Conservation (phyloP, 2,113 vertebrate genomes). For the Toxotes chatareus region DNA sequence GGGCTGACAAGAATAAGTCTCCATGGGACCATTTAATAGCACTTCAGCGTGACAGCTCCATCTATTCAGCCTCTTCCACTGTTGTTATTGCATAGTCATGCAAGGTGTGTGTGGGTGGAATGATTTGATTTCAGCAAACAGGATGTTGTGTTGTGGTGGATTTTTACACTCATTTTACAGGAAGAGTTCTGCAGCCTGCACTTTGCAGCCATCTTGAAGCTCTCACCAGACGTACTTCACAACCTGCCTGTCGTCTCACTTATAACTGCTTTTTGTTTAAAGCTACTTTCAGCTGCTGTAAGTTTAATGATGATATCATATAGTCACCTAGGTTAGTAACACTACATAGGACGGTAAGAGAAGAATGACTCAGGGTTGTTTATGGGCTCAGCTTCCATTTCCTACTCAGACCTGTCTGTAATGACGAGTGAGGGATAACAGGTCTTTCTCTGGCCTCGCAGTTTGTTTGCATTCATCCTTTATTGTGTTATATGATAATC, state of each 20-base stretch:
- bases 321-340: background rate
- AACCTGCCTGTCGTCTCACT: background rate
- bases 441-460: background rate
- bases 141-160: background rate
- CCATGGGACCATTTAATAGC: slow-evolving; percentile 43
- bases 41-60: slow-evolving; percentile 46
- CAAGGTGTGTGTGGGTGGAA: slow-evolving; percentile 16
- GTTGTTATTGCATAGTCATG: slow-evolving; percentile 48
- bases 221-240: background rate
- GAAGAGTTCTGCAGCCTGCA: background rate
- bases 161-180: background rate
- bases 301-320: background rate
- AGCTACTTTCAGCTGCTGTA: background rate
- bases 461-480: background rate
- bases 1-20: slow-evolving; percentile 42
- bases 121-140: background rate
- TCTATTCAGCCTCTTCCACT: slow-evolving; percentile 24
- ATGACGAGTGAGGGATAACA: background rate
- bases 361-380: slow-evolving; percentile 7
- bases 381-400: background rate
- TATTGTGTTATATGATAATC: background rate
- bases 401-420: background rate
- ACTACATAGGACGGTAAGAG: background rate
- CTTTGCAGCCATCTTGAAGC: background rate
- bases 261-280: background rate